Evolutionary conservation across 2,113 vertebrate species (phyloP).

Genomic region (Rhinichthys klamathensis): DNA sequence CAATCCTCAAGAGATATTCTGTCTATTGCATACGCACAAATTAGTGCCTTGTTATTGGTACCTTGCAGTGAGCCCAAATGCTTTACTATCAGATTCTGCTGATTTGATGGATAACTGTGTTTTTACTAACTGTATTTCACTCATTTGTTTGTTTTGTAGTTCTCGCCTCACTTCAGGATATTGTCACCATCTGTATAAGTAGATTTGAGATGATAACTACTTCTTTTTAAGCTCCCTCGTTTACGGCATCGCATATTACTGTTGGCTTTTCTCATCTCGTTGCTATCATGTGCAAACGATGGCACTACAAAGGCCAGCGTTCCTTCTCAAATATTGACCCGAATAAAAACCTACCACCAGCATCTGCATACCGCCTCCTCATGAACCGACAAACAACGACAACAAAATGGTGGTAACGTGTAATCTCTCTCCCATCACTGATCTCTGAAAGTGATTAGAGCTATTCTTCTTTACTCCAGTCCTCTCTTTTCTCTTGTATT

Average conservation of each 20-base stretch:
- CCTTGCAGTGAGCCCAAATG: background rate
- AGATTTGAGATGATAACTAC: conserved; percentile 10
- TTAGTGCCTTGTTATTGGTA: conserved; percentile 33
- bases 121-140: background rate
- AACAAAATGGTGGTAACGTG: conserved; percentile 18
- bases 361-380: conserved; percentile 46
- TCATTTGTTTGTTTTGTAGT: conserved; percentile 6
- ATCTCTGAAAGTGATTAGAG: conserved; percentile 11
- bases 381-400: background rate
- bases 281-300: conserved; percentile 63
- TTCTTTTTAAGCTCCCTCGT: conserved; percentile 42
- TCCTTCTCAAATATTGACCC: conserved; percentile 74
- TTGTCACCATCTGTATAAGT: conserved; percentile 14
- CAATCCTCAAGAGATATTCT: conserved; percentile 53
- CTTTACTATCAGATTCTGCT: conserved; percentile 29
- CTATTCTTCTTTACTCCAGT: background rate
- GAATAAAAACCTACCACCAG: conserved; percentile 28
- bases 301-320: conserved; percentile 64
- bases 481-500: background rate
- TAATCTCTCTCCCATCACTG: background rate
- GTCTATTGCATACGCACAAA: conserved; percentile 62
- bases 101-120: background rate
- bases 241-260: conserved; percentile 62
- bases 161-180: conserved; percentile 8
- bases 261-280: conserved; percentile 61